A percentile compares a stretch with the other conserved stretches of the same genome.
phyloP scores from a whole-genome alignment of 30 jellyfish, hydroid and myxozoan species.

The Cassiopea xamachana region DNA sequence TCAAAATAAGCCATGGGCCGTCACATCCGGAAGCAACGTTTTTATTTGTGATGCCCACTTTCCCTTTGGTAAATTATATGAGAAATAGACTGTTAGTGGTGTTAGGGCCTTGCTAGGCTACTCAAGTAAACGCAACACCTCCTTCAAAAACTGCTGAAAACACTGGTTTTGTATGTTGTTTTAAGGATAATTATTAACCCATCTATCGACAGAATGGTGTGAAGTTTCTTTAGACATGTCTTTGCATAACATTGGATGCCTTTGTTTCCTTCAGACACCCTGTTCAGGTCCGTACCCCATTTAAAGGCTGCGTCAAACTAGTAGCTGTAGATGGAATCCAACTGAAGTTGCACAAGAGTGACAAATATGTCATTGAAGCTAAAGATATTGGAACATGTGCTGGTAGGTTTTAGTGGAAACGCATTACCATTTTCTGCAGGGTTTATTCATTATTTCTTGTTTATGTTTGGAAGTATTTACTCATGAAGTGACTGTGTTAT shows the following conservation, averaged over 20 bases:
- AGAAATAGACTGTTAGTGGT: too few species aligned
- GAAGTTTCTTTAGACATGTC: background rate
- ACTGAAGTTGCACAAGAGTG: slow-evolving; percentile 47
- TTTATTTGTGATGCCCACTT: too few species aligned
- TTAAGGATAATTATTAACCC: background rate
- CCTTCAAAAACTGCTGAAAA: too few species aligned
- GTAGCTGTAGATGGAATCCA: slow-evolving; percentile 63
- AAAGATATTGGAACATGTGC: slow-evolving; percentile 74
- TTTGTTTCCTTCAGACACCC: slow-evolving; percentile 73
- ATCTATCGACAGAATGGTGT: background rate
- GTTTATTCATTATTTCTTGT: too few species aligned
- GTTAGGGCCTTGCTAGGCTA: too few species aligned
- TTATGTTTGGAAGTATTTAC: too few species aligned
- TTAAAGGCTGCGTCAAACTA: slow-evolving; percentile 77
- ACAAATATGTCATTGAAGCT: slow-evolving; percentile 28
- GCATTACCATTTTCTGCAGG: background rate
- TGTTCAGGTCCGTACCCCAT: slow-evolving; percentile 39
- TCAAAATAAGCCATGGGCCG: too few species aligned
- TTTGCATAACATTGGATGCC: background rate
- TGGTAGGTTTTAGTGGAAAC: slow-evolving; percentile 41
- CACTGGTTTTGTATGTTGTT: too few species aligned
- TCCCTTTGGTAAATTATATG: too few species aligned
- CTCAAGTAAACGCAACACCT: too few species aligned
- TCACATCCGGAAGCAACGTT: too few species aligned
- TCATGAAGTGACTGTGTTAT: too few species aligned